Conservation (phyloP, 1,140 invertebrate genomes). For the Copidosoma floridanum region DNA sequence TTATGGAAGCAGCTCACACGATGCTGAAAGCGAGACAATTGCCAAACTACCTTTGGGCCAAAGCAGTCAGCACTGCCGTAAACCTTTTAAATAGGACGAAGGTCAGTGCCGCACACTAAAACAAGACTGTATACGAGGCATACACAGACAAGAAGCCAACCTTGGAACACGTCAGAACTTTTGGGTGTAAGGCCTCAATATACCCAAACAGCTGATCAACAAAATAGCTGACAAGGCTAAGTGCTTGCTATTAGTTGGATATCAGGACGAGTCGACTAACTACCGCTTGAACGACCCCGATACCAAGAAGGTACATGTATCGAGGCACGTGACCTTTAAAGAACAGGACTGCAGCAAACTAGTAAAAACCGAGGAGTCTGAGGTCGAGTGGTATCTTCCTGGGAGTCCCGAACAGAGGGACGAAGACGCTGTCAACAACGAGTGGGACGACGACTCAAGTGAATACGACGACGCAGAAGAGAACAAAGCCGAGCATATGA, state of each 20-base stretch:
- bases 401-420: background rate
- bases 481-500: background rate
- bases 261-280: constrained; percentile 17
- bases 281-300: constrained; percentile 13
- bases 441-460: background rate
- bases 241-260: constrained; percentile 5
- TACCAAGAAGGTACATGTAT: background rate
- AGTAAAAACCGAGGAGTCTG: background rate
- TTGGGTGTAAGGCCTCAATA: constrained; percentile 19
- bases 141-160: background rate
- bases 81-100: background rate
- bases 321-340: background rate
- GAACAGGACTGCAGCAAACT: background rate
- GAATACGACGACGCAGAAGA: background rate
- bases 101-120: background rate
- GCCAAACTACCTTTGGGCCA: too few species aligned
- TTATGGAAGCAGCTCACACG: too few species aligned
- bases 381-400: background rate
- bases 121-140: background rate
- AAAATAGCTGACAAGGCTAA: constrained; percentile 24
- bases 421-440: too few species aligned
- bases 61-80: too few species aligned
- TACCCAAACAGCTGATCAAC: constrained; percentile 18
- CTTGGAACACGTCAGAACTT: constrained; percentile 7
- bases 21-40: too few species aligned